Base-by-base conservation (phyloP, 1,140 invertebrate genomes). In the Oscheius sp. region DNA sequence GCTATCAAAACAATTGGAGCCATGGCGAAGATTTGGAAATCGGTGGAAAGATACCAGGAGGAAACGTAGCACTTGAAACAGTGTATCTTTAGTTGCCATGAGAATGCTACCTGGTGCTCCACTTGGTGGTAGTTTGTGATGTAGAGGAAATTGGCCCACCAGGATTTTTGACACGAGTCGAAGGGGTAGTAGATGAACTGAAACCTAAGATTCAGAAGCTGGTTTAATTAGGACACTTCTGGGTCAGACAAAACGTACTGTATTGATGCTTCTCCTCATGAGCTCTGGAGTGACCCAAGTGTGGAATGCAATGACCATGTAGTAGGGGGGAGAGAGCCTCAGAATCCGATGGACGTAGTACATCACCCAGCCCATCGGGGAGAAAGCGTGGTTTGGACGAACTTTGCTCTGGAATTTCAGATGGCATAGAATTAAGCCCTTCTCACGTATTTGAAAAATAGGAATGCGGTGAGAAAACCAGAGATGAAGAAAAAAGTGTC, bases 321-420 rank as follows among this genome's bases (percentile, higher is more conserved):
- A 72, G 42, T 73, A 72, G 28, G 69, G 68, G 28, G 69, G 69
- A n/a, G 69, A 72, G 2, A 73, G 52, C 71, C 71, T 34, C 3
- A 73, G 28, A 18, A 73, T 69, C 7, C 71, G 71, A 58, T 73
- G 71, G 36, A 73, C 71, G 42, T 73, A 73, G 71, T 32, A 74
- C 35, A 73, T 35, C 2, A 73, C 35, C 71, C 71, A 73, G 2
- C 28, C 36, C 3, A 28, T n/a, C 18, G 29, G 42, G n/a, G 67
- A 72, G n/a, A 55, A 70, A 4, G 70, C 52, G 23, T 38, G 28
- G 35, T 35, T 31, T 3, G 10, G 69, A 32, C 73, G 68, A n/a
- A 29, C 3, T 34, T 73, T 73, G 3, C 20, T 31, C 34, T 15
- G 15, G 31, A 55, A 45, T 10, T 13, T 20, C 3, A 29, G 4